Percentiles rank a stretch among this genome's conserved stretches.
Evolutionary conservation across 1,140 invertebrate species (phyloP).

Genomic region (Camponotus vicinus): DNA sequence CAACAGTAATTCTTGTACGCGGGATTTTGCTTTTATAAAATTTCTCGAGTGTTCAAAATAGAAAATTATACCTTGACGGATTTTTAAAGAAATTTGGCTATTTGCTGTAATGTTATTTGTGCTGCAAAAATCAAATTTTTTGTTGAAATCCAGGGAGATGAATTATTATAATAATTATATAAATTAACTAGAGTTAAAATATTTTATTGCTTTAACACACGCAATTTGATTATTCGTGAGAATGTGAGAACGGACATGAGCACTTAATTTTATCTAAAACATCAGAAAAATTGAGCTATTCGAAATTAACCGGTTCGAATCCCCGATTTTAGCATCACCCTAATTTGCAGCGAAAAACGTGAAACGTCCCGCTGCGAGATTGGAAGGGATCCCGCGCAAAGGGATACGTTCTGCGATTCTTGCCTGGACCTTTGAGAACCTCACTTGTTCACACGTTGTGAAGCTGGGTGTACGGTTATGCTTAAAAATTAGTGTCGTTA

Average conservation of each 20-base stretch:
- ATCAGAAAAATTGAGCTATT: not conserved
- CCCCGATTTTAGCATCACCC: not conserved
- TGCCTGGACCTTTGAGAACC: conserved; percentile 75
- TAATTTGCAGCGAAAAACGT: conserved; percentile 33
- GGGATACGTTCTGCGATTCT: conserved; percentile 24
- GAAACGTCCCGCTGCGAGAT: conserved; percentile 39
- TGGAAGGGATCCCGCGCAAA: conserved; percentile 59
- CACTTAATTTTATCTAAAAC: not conserved
- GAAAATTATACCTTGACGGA: not conserved
- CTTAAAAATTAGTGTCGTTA: conserved; percentile 86
- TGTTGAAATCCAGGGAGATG: not conserved
- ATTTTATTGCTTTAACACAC: no score
- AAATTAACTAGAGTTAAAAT: not conserved
- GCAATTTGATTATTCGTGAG: no score
- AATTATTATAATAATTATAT: not conserved
- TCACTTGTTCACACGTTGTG: conserved; percentile 85
- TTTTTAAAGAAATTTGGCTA: not conserved
- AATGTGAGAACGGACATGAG: not conserved
- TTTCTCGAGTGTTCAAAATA: not conserved
- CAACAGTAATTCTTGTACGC: not conserved
- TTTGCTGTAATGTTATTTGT: not conserved
- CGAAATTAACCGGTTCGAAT: conserved; percentile 9
- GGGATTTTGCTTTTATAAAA: not conserved
- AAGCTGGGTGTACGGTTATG: conserved; percentile 85
- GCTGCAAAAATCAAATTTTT: not conserved